phyloP scores from a whole-genome alignment of 1,140 invertebrate genomes.

The Drosophila equinoxialis region DNA sequence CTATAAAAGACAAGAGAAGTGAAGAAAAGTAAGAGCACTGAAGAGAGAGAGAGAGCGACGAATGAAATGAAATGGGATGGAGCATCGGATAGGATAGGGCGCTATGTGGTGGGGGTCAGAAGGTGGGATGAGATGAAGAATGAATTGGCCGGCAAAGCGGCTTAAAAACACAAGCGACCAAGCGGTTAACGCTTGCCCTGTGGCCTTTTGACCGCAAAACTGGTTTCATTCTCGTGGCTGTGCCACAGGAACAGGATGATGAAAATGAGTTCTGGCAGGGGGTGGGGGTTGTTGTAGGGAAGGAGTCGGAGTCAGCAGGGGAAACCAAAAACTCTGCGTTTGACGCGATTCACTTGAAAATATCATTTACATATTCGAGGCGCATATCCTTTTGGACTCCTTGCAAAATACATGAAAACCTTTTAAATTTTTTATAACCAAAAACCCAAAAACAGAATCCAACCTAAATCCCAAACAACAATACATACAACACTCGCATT shows the following conservation, averaged over 20 bases:
- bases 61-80: conserved; percentile 3
- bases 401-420: conserved; percentile 58
- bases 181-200: conserved; percentile 54
- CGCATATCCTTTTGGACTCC: conserved; percentile 39
- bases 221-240: conserved; percentile 22
- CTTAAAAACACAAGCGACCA: conserved; percentile 57
- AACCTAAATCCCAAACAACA: neutral
- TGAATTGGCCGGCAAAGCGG: conserved; percentile 63
- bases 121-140: conserved; percentile 27
- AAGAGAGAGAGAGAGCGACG: conserved; percentile 2
- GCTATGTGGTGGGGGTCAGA: neutral
- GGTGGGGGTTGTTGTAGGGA: neutral
- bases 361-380: conserved; percentile 76
- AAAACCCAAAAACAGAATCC: conserved; percentile 27
- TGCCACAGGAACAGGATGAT: neutral
- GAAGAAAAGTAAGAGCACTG: neutral
- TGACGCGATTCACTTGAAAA: conserved; percentile 73
- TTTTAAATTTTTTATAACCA: conserved; percentile 69
- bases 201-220: conserved; percentile 71
- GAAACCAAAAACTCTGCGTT: conserved; percentile 52
- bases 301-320: conserved; percentile 19
- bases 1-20: conserved; percentile 63
- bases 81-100: neutral
- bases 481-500: neutral
- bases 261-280: conserved; percentile 15